A percentile compares a stretch with the other conserved stretches of the same genome.
Conservation (phyloP, 2,797 vertebrate genomes). For the Cynopterus sphinx region DNA sequence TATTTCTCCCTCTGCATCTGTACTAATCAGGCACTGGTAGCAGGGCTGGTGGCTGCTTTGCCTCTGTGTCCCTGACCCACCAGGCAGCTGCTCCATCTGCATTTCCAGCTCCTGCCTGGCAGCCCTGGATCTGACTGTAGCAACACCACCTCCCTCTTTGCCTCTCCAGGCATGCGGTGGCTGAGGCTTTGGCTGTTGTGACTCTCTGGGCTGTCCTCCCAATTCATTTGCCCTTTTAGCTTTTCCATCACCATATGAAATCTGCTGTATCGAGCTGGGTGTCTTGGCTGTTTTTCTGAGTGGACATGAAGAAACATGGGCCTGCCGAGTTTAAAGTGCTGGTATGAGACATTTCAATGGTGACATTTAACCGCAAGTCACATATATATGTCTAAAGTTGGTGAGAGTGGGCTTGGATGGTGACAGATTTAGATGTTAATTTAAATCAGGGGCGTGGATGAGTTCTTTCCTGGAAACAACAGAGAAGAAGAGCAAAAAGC, state of each 20-base stretch:
- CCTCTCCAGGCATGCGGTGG: not conserved
- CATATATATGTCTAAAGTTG: not conserved
- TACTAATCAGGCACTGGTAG: fast-evolving
- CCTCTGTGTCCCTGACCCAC: not conserved
- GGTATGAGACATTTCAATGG: not conserved
- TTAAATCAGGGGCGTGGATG: not conserved
- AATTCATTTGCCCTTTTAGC: not conserved
- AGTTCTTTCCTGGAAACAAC: not conserved
- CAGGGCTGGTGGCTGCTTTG: not conserved
- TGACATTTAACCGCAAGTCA: not conserved
- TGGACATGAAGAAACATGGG: fast-evolving
- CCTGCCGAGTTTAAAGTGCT: not conserved
- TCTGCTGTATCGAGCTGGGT: not conserved
- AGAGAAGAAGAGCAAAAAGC: not conserved
- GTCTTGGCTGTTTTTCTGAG: not conserved
- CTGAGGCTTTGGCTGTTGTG: not conserved
- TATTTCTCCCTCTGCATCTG: too few species aligned
- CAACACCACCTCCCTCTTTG: not conserved
- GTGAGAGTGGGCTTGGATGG: not conserved
- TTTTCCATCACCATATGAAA: not conserved
- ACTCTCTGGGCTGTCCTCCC: not conserved
- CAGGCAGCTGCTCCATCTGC: not conserved
- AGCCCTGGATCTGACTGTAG: not conserved
- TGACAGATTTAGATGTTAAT: not conserved
- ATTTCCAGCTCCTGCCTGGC: not conserved